Evolutionary conservation across 2,888 invertebrate genomes (phyloP).

Genomic region (Teleogryllus oceanicus): DNA sequence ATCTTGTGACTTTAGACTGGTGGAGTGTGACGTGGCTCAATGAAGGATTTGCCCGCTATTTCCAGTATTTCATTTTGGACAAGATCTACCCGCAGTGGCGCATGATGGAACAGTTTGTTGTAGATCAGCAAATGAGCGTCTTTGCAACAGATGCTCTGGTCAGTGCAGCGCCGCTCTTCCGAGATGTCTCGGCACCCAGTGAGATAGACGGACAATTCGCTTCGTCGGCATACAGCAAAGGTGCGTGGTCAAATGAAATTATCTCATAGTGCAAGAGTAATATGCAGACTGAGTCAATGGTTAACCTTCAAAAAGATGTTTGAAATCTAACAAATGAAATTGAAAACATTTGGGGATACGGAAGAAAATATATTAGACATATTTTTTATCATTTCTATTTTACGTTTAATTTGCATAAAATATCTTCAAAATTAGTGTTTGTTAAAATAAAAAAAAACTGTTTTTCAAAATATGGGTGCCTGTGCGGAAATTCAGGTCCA

Average conservation of each 20-base stretch:
- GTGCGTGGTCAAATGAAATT: constrained; percentile 12
- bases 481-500: no score
- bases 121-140: constrained; percentile 48
- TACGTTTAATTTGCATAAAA: no score
- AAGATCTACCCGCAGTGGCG: constrained; percentile 47
- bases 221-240: constrained; percentile 30
- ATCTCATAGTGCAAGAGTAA: no score
- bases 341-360: no score
- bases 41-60: constrained; percentile 70
- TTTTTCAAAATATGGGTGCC: no score
- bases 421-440: no score
- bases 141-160: constrained; percentile 49
- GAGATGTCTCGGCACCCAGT: constrained; percentile 38
- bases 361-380: no score
- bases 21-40: constrained; percentile 73
- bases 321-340: no score
- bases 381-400: no score
- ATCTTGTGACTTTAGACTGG: constrained; percentile 70
- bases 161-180: constrained; percentile 49
- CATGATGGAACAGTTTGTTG: constrained; percentile 49
- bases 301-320: no score
- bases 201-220: constrained; percentile 27
- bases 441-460: no score
- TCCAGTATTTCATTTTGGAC: constrained; percentile 66
- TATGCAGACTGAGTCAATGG: no score